Evolutionary conservation across 1,140 invertebrate species (phyloP), one percentile per base, ranked within the genome.

Genomic region (Nasonia longicornis): DNA sequence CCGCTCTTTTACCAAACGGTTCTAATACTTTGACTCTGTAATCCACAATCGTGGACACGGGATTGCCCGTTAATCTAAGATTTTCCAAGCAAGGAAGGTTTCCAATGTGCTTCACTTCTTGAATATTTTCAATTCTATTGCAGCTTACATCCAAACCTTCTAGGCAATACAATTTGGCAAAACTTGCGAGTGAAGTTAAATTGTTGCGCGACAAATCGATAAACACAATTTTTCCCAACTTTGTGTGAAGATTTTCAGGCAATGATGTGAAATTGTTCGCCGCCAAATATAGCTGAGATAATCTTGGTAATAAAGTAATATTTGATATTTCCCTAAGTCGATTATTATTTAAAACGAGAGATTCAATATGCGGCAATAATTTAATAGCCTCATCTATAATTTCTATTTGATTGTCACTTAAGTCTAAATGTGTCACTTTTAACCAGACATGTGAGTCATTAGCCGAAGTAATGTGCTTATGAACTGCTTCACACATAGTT

Each of bases 11-110:
- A 69, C 95, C 95, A 87, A 98, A 97, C 77, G 94, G 93, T 84
- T 96, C 95, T 75, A 99, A 91, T 0, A 98, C 95, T 88, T 96
- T 96, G 0, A 97, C 95, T 86, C 98, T 93, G 89, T 98, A 99
- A 90, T 99, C 98, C 84, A 96, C 92, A 58, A 94, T 93, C 4
- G 94, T 94, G 0, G 97, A 96, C 0, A 99, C 95, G 58, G 96
- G 96, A 92, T 99, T 99, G 0, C 96, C 97, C 20, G 95, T 96
- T 20, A 99, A 90, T 85, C 94, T 93, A 10, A 99, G 89, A 88
- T 95, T 93, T 87, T 98, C 97, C 74, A 99, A 90, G 87, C 96
- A 96, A 0, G 97, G 97, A 14, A 99, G 89, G 83, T 93, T 92
- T 29, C 95, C 94, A 26, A 98, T 92, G 88, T 95, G 91, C 75